Conservation (phyloP, 1,140 invertebrate species). For the Temnothorax longispinosus region DNA sequence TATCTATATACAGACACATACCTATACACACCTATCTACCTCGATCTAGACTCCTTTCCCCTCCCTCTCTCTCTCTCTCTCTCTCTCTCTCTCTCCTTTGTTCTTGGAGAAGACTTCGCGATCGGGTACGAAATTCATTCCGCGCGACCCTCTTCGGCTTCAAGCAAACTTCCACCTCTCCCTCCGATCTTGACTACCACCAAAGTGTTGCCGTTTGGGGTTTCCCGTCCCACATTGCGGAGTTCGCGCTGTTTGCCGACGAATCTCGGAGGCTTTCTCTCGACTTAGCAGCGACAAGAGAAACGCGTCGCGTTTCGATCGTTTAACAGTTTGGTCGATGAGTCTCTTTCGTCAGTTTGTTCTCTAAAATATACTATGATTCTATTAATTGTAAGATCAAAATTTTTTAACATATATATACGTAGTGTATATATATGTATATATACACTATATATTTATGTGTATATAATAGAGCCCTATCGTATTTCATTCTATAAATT, state of each 20-base stretch:
- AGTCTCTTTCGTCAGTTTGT: not conserved
- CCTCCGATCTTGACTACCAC: slow-evolving; percentile 62
- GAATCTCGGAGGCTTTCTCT: slow-evolving; percentile 74
- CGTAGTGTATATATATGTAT: not conserved
- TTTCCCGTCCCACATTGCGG: slow-evolving; percentile 71
- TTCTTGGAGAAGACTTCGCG: slow-evolving; percentile 43
- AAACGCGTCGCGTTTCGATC: slow-evolving; percentile 37
- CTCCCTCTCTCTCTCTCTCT: not conserved
- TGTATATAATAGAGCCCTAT: not conserved
- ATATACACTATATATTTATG: not conserved
- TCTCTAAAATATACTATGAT: not conserved
- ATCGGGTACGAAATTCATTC: slow-evolving; percentile 77
- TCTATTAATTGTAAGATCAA: not conserved
- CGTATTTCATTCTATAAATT: not conserved
- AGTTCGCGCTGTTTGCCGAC: slow-evolving; percentile 71
- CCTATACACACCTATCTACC: slow-evolving; percentile 25
- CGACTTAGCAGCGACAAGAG: slow-evolving; percentile 66
- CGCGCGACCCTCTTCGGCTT: slow-evolving; percentile 54
- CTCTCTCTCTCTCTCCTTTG: slow-evolving; percentile 1
- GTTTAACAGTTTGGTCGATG: slow-evolving; percentile 39
- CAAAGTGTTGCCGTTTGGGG: slow-evolving; percentile 79
- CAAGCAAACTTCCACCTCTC: slow-evolving; percentile 64
- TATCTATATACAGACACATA: slow-evolving; percentile 7
- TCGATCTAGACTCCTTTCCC: slow-evolving; percentile 33
- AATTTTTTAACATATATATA: not conserved